phyloP scores from a whole-genome alignment of 2,888 invertebrate species.

The Dugesia japonica region DNA sequence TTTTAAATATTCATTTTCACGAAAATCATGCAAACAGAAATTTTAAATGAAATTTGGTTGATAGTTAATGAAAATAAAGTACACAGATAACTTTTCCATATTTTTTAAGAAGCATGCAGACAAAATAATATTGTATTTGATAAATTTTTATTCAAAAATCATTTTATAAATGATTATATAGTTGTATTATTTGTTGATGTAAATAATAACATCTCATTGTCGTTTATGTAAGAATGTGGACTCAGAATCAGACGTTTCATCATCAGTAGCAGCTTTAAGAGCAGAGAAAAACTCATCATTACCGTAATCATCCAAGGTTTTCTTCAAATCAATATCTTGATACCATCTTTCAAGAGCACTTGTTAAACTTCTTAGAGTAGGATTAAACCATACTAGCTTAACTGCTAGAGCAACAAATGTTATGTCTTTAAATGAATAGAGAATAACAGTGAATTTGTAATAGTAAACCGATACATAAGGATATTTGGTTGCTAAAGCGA shows the following conservation, averaged over 20 bases:
- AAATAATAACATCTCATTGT: too few species aligned
- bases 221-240: not conserved
- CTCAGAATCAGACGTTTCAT: not conserved
- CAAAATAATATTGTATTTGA: too few species aligned
- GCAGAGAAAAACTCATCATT: not conserved
- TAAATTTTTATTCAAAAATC: too few species aligned
- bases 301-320: not conserved
- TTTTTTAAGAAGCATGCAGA: too few species aligned
- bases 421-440: slow-evolving; percentile 8
- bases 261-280: not conserved
- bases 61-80: too few species aligned
- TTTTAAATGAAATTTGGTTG: too few species aligned
- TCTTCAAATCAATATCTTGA: slow-evolving; percentile 20
- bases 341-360: not conserved
- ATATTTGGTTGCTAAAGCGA: not conserved
- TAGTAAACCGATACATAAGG: not conserved
- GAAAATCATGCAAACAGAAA: too few species aligned
- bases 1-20: too few species aligned
- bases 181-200: too few species aligned
- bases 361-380: not conserved
- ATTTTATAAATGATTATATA: too few species aligned
- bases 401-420: not conserved
- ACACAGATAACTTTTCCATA: too few species aligned
- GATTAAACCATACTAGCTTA: not conserved
- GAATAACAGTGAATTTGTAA: not conserved